Evolutionary conservation across 2,113 vertebrate genomes (phyloP), one percentile per base, ranked within the genome.

Genomic region (Tetrao urogallus): DNA sequence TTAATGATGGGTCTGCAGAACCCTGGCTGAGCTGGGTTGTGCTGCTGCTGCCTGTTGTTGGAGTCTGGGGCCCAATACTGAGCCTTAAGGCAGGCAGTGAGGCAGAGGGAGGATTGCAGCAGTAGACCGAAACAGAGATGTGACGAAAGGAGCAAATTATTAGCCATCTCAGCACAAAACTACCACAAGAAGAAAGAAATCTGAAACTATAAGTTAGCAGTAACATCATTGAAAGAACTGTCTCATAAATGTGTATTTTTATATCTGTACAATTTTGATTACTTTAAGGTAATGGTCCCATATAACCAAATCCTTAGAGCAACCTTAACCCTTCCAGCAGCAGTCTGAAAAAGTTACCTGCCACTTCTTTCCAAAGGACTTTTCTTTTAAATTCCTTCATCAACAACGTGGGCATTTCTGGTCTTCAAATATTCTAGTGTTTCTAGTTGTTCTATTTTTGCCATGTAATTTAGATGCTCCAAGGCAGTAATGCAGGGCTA

Each of bases 371-470:
- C 60, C n/a, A 6, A 24, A 24, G 6, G 34, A 65, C 11, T 64
- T 80, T 30, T 32, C 42, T 67, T 91, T 65, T n/a, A 43, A 94
- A 93, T 85, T 79, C 8, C 57, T 63, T 84, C 82, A 74, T 0
- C 2, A 69, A 34, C 50, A 56, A 48, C 8, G 10, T 74, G 63
- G 64, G 54, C 73, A 7, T 20, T 80, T 65, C 66, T 83, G 56
- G 34, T 54, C 78, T 81, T 92, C 63, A 38, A 38, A 30, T 61
- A 48, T 45, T 16, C 38, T 38, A 38, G 38, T 38, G 10, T 48
- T 96, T 90, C 64, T 60, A 69, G 56, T 91, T 75, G 48, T 71
- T 92, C 87, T 91, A 63, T 71, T 94, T 94, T 93, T 88, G 56
- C 38, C 77, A 89, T 60, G 47, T 87, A 47, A 72, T 91, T 91